A percentile compares a stretch with the other conserved stretches of the same genome.
phyloP scores from a whole-genome alignment of 2,113 vertebrate species.

The Brevimyrus niger region DNA sequence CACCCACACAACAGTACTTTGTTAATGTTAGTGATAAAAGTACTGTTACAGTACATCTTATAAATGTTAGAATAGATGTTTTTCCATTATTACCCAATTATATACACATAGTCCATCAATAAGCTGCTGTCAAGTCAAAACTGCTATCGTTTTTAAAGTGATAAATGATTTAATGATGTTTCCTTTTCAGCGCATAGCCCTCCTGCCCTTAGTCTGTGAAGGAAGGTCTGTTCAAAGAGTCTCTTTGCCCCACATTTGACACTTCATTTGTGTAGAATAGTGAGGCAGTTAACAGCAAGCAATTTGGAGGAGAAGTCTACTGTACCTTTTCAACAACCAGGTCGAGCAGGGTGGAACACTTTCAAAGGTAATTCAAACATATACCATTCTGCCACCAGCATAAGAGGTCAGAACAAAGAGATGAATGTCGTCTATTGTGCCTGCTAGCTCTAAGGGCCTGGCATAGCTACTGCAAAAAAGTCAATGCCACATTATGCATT shows the following conservation, averaged over 20 bases:
- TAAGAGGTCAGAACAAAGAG: background rate
- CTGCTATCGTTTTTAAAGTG: background rate
- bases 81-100: background rate
- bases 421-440: background rate
- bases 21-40: background rate
- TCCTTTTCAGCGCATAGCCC: background rate
- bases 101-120: background rate
- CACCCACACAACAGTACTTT: background rate
- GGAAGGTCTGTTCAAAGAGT: background rate
- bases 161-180: background rate
- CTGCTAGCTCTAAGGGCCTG: background rate
- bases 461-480: background rate
- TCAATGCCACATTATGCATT: background rate
- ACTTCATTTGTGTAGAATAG: slow-evolving; percentile 1
- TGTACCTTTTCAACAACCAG: background rate
- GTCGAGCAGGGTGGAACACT: background rate
- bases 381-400: background rate
- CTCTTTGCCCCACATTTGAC: background rate
- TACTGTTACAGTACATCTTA: background rate
- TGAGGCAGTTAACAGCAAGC: background rate
- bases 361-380: background rate
- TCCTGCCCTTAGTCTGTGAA: background rate
- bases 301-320: background rate
- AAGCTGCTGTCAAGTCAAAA: background rate
- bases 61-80: background rate